These are phyloP conservation scores for Brachyopa scutellaris DNA, from an alignment of 2,888 invertebrate genomes.

Conservation along the genomic window DNA sequence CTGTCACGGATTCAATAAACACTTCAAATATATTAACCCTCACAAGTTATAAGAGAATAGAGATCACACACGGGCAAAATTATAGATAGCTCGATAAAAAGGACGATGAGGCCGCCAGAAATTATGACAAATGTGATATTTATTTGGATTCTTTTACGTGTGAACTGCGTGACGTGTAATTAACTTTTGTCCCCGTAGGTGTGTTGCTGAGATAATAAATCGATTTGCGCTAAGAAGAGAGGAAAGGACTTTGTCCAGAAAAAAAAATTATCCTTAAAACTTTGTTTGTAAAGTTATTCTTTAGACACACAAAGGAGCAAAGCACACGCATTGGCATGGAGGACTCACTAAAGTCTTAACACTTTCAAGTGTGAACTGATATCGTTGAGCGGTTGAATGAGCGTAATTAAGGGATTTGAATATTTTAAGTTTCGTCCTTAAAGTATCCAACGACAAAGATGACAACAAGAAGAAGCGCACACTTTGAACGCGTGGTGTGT, in stretches of 20 bases:
- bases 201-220: constrained; percentile 27
- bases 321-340: neutral
- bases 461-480: neutral
- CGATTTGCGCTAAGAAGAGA: neutral
- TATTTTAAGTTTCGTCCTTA: constrained; percentile 56
- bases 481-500: neutral
- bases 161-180: constrained; percentile 16
- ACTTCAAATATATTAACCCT: constrained; percentile 77
- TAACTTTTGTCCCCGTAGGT: neutral
- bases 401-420: constrained; percentile 67
- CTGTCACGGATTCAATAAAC: constrained; percentile 82
- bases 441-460: constrained; percentile 41
- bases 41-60: constrained; percentile 55
- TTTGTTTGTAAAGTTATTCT: neutral
- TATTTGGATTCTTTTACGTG: constrained; percentile 56
- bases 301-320: neutral
- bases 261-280: neutral
- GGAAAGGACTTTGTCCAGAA: neutral
- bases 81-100: neutral
- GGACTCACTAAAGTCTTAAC: neutral
- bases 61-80: neutral
- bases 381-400: constrained; percentile 50
- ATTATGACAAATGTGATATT: constrained; percentile 62
- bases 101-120: constrained; percentile 26
- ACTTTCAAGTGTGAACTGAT: constrained; percentile 27